Base-by-base conservation (phyloP, 2,888 invertebrate genomes). In the Ophraella communa region DNA sequence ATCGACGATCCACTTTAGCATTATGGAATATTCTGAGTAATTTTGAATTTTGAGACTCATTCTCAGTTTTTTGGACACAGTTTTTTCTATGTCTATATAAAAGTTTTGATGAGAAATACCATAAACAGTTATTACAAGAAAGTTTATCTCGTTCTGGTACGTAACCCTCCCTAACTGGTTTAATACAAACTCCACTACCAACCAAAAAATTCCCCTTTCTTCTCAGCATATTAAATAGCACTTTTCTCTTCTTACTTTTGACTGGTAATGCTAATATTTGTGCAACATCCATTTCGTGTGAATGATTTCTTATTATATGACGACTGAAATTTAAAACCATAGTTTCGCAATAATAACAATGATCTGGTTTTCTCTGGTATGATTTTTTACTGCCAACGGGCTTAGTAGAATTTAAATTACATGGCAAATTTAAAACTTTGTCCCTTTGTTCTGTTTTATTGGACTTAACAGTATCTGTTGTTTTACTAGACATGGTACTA, bases 71-170 rank as follows among this genome's bases (percentile, higher is more conserved):
- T 18, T 30, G 27, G 10, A 7, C 24, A 55, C 66, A 66, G 30
- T 24, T 42, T 57, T 57, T 66, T 52, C 24, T 30, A 61, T 68
- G 68, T 30, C 58, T 30, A 21, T 55, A 62, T 61, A 68, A 44
- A 45, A 57, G 54, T 49, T 66, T 66, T n/a, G 53, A 8, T n/a
- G 68, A 51, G 60, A 61, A 68, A 24, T 57, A 66, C 3, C 66
- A 66, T 20, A 64, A 61, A 27, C 68, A 68, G 42, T 61, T 5
- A n/a, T 17, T 14, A 45, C 68, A 68, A 4, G 66, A 56, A 17
- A 65, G 24, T 24, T 20, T 21, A n/a, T 8, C 45, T 14, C 14
- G 20, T 47, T 4, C 53, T 10, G 23, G 24, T 57, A 11, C 11
- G 24, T 56, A 14, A 24, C 8, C 5, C 17, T 39, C 23, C 10